Conservation (phyloP, 92 coral and sea anemone genomes). For the Zoanthus sansibaricus region DNA sequence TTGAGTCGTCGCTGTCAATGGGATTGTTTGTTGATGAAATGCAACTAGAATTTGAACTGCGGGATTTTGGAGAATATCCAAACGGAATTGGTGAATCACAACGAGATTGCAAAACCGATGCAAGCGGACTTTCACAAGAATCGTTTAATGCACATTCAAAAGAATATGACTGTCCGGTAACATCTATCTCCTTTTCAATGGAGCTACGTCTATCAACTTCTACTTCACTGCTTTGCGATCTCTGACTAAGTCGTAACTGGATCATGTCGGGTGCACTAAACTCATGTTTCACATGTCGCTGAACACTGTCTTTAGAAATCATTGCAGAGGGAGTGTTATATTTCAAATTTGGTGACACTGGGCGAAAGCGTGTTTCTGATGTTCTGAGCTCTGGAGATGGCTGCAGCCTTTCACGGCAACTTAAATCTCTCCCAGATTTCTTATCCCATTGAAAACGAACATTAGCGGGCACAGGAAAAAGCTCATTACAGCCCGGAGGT, state of each 20-base stretch:
- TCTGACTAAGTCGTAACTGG: constrained; percentile 9
- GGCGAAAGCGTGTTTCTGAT: constrained; percentile 23
- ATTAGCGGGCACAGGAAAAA: not conserved
- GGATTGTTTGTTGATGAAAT: constrained; percentile 11
- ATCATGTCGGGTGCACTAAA: constrained; percentile 3
- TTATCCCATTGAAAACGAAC: constrained; percentile 2
- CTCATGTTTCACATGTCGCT: not conserved
- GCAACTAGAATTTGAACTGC: constrained; percentile 15
- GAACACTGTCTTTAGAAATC: not conserved
- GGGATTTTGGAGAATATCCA: constrained; percentile 13
- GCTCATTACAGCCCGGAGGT: not conserved
- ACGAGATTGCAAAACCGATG: constrained; percentile 3
- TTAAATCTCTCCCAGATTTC: constrained; percentile 30
- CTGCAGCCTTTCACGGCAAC: constrained; percentile 37
- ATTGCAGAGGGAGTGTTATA: not conserved
- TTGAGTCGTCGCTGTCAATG: not conserved
- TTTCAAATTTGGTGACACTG: constrained; percentile 42
- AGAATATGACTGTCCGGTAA: constrained; percentile 3
- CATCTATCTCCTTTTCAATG: constrained; percentile 17
- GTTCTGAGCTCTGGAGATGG: constrained; percentile 36
- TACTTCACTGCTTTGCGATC: not conserved
- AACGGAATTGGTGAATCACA: constrained; percentile 44
- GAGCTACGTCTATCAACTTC: constrained; percentile 45
- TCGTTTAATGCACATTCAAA: constrained; percentile 37
- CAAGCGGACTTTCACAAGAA: constrained; percentile 20